These are phyloP conservation scores for Limnephilus lunatus DNA, from an alignment of 2,888 invertebrate species.

Conservation along the genomic window DNA sequence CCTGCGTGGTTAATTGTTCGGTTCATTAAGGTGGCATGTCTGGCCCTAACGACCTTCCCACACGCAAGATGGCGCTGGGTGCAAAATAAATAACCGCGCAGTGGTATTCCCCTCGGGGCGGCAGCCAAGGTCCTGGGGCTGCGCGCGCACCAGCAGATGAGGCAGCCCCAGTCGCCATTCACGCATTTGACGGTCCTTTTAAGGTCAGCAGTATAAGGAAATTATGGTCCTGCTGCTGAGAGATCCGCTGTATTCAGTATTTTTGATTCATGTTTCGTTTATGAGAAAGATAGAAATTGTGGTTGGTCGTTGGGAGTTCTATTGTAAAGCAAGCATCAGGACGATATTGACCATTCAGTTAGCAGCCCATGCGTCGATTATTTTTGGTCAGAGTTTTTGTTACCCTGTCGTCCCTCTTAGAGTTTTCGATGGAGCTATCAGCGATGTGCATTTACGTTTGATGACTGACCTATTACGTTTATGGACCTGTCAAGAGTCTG, in stretches of 20 bases:
- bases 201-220: not conserved
- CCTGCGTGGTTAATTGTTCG: slow-evolving; percentile 34
- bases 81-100: slow-evolving; percentile 15
- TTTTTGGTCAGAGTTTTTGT: too few species aligned
- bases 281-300: not conserved
- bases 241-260: too few species aligned
- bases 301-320: not conserved
- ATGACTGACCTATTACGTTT: too few species aligned
- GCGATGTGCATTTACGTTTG: too few species aligned
- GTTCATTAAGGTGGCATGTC: slow-evolving; percentile 61
- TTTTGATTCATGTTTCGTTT: too few species aligned
- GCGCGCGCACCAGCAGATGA: not conserved
- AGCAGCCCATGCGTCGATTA: too few species aligned
- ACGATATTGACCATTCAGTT: not conserved
- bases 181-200: slow-evolving; percentile 2
- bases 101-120: slow-evolving; percentile 54
- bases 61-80: slow-evolving; percentile 57
- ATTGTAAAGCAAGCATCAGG: not conserved
- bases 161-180: not conserved
- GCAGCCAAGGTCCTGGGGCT: slow-evolving; percentile 39
- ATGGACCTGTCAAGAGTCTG: too few species aligned
- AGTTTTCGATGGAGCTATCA: too few species aligned
- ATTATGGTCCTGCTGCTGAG: too few species aligned
- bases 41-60: slow-evolving; percentile 60
- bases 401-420: too few species aligned